phyloP scores from a whole-genome alignment of 2,888 invertebrate genomes.

The Branchipolynoe longqiensis region DNA sequence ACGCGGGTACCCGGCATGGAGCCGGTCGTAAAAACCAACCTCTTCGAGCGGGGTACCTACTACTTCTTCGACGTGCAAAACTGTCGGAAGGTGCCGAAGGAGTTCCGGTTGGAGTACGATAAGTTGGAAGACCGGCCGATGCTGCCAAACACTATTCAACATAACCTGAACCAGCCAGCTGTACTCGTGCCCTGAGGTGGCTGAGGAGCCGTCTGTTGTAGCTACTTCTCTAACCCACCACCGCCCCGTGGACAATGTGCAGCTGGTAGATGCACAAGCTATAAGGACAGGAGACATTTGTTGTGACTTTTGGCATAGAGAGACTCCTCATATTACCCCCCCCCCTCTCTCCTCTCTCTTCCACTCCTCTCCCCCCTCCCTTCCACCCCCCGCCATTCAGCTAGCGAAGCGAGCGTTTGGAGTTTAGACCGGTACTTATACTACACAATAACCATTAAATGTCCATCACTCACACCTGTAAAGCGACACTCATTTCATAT shows the following conservation, averaged over 20 bases:
- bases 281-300: background rate
- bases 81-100: constrained; percentile 99
- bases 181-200: constrained; percentile 21
- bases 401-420: background rate
- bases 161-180: constrained; percentile 54
- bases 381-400: no score
- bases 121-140: constrained; percentile 96
- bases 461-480: background rate
- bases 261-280: constrained; percentile 7
- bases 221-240: background rate
- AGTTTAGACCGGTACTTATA: background rate
- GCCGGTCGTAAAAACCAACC: constrained; percentile 95
- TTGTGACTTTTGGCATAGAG: background rate
- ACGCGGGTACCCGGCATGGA: constrained; percentile 97
- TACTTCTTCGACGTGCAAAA: constrained; percentile 99
- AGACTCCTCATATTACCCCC: no score
- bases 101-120: constrained; percentile 99
- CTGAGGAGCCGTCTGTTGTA: background rate
- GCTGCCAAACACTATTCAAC: constrained; percentile 70
- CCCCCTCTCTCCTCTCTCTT: no score
- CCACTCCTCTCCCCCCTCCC: no score
- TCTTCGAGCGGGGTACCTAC: constrained; percentile 99
- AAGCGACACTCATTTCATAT: constrained; percentile 13
- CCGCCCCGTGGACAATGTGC: background rate
- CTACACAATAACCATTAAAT: background rate